A percentile compares a stretch with the other conserved stretches of the same genome.
These are phyloP conservation scores for Scolanthus callimorphus DNA, from an alignment of 92 coral and sea anemone genomes.

Conservation along the genomic window DNA sequence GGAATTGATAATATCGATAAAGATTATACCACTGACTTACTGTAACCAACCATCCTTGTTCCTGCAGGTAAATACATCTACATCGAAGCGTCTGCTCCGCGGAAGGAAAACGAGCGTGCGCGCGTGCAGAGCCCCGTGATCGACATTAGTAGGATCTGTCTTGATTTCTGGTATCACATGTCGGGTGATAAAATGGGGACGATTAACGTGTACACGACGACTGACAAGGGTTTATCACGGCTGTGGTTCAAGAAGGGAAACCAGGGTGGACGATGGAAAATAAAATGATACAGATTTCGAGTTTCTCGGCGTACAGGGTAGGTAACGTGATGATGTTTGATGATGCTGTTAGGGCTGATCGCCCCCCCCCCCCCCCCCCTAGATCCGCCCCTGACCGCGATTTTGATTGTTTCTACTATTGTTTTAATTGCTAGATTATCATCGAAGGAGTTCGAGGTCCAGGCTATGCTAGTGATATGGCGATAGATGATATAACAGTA, in stretches of 20 bases:
- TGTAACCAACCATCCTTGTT: not conserved
- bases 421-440: slow-evolving; percentile 51
- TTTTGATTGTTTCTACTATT: too few species aligned
- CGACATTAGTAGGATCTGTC: slow-evolving; percentile 34
- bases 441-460: slow-evolving; percentile 55
- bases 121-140: slow-evolving; percentile 57
- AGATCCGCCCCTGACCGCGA: too few species aligned
- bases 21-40: too few species aligned
- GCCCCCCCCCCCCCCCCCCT: too few species aligned
- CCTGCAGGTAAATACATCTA: slow-evolving; percentile 59
- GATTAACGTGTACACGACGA: slow-evolving; percentile 38
- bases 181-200: slow-evolving; percentile 60
- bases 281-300: slow-evolving; percentile 24
- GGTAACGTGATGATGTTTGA: slow-evolving; percentile 1
- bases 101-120: slow-evolving; percentile 44
- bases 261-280: slow-evolving; percentile 57
- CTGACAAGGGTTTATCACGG: slow-evolving; percentile 21
- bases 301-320: slow-evolving; percentile 38
- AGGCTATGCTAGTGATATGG: slow-evolving; percentile 52
- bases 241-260: slow-evolving; percentile 62
- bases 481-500: slow-evolving; percentile 55
- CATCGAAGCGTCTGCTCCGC: slow-evolving; percentile 75
- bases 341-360: too few species aligned
- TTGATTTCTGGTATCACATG: slow-evolving; percentile 77
- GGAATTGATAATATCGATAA: too few species aligned